Percentiles rank a stretch among this genome's conserved stretches.
phyloP scores from a whole-genome alignment of 2,888 invertebrate species.

The Acanthoscelides obtectus region DNA sequence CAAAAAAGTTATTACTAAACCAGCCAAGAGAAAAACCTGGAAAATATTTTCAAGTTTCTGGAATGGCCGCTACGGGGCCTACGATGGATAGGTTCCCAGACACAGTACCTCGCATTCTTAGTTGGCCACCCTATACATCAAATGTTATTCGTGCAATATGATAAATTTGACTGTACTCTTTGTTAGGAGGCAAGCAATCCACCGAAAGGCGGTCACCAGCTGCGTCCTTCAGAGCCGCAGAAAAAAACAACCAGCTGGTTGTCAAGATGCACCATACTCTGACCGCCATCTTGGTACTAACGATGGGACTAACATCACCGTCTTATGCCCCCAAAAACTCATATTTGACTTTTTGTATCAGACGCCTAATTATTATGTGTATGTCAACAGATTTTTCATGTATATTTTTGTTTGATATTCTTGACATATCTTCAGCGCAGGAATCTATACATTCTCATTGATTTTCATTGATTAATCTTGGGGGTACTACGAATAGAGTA shows the following conservation, averaged over 20 bases:
- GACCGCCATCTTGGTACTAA: conserved; percentile 51
- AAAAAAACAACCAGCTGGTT: conserved; percentile 82
- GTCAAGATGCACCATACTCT: conserved; percentile 82
- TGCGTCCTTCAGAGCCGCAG: conserved; percentile 72
- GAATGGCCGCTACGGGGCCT: too few species aligned
- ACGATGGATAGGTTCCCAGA: too few species aligned
- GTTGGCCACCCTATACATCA: too few species aligned
- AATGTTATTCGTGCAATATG: too few species aligned
- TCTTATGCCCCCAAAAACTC: conserved; percentile 16
- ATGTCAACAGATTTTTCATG: conserved; percentile 5
- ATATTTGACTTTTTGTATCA: conserved; percentile 22
- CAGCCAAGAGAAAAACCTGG: too few species aligned
- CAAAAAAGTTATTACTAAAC: too few species aligned
- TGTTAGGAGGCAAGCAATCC: conserved; percentile 84
- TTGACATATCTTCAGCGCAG: conserved; percentile 7
- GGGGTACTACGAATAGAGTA: not conserved
- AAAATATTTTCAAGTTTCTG: too few species aligned
- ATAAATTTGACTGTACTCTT: conserved; percentile 2
- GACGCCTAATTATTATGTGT: conserved; percentile 19
- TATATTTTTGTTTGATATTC: not conserved
- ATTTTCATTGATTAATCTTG: conserved; percentile 5
- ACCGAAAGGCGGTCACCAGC: conserved; percentile 75
- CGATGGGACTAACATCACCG: not conserved
- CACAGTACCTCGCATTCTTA: too few species aligned
- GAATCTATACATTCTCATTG: conserved; percentile 8